Conservation (phyloP, 92 coral and sea anemone genomes). For the Meandrina meandrites region DNA sequence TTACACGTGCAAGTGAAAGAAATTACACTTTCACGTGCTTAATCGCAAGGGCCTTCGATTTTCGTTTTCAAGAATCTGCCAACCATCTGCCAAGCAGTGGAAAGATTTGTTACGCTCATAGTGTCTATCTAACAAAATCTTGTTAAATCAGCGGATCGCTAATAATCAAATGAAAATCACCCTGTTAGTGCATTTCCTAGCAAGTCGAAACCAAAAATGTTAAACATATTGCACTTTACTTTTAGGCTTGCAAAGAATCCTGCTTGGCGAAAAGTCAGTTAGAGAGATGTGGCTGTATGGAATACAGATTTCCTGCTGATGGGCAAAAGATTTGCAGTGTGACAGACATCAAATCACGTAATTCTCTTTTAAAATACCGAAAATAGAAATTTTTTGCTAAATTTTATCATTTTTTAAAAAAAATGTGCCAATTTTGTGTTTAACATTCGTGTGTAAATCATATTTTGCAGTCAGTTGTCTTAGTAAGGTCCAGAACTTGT, state of each 20-base stretch:
- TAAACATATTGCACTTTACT: background rate
- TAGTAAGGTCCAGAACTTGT: conserved; percentile 51
- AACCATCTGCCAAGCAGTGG: no score
- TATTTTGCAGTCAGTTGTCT: conserved; percentile 59
- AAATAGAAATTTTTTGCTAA: background rate
- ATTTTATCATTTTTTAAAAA: no score
- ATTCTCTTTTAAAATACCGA: background rate
- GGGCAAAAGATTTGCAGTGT: conserved; percentile 5
- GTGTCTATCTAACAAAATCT: no score
- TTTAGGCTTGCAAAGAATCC: conserved; percentile 75
- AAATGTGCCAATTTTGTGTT: background rate
- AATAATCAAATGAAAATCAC: no score
- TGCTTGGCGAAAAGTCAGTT: conserved; percentile 76
- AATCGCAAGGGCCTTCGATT: no score
- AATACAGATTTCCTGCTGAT: conserved; percentile 33
- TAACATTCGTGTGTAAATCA: background rate
- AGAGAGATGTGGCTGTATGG: conserved; percentile 66
- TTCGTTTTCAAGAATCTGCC: no score
- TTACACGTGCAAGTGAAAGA: background rate
- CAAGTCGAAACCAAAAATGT: no score
- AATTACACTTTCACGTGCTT: no score
- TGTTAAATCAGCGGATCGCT: no score
- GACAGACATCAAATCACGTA: conserved; percentile 2
- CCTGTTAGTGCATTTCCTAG: background rate
- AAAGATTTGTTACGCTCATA: no score